Evolutionary conservation across 2,797 vertebrate species (phyloP).

Genomic region (Cetoscarus ocellatus): DNA sequence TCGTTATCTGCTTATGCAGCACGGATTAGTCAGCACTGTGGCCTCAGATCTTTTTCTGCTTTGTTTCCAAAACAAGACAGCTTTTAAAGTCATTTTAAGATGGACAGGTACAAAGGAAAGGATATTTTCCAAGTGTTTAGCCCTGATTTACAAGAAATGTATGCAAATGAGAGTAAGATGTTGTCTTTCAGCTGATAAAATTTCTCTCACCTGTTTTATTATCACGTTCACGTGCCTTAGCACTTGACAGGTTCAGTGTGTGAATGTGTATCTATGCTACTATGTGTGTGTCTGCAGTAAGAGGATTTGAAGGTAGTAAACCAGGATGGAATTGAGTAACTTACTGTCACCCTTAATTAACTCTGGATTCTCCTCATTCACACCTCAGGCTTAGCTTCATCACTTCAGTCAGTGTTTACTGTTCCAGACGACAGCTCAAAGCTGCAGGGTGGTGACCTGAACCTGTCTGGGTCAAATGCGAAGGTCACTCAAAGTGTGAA

Average conservation of each 20-base stretch:
- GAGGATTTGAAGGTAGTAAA: slow-evolving; percentile 25
- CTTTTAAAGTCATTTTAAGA: neutral
- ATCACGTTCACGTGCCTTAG: slow-evolving; percentile 7
- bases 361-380: slow-evolving; percentile 18
- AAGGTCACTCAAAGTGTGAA: slow-evolving; percentile 31
- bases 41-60: slow-evolving; percentile 6
- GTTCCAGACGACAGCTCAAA: slow-evolving; percentile 36
- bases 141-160: neutral
- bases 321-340: slow-evolving; percentile 19
- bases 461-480: slow-evolving; percentile 40
- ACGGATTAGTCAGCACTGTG: slow-evolving; percentile 25
- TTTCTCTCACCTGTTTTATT: neutral
- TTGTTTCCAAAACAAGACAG: slow-evolving; percentile 3
- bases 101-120: neutral
- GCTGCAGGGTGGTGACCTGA: slow-evolving; percentile 28
- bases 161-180: neutral
- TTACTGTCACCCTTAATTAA: slow-evolving; percentile 37
- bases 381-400: neutral
- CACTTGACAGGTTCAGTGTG: slow-evolving; percentile 3
- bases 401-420: slow-evolving; percentile 15
- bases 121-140: neutral
- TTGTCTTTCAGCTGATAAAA: neutral
- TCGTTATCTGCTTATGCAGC: slow-evolving; percentile 34
- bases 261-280: too few species aligned
- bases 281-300: slow-evolving; percentile 6